These are phyloP conservation scores for Chironomus striatipennis DNA, from an alignment of 1,140 invertebrate genomes.

Conservation along the genomic window DNA sequence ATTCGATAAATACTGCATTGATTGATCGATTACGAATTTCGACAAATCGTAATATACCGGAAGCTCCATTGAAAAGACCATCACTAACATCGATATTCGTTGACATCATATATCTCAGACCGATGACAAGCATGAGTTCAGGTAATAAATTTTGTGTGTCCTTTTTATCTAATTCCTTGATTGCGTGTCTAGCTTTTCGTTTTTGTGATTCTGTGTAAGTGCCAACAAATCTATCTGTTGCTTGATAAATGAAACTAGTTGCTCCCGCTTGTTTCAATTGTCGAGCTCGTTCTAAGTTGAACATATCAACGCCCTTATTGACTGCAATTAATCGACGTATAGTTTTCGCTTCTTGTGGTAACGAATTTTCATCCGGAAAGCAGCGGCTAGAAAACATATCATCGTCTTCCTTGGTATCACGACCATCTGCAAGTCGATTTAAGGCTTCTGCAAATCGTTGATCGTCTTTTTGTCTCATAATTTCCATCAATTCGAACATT, in stretches of 20 bases:
- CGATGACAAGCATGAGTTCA: neutral
- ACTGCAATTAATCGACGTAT: neutral
- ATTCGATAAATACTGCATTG: neutral
- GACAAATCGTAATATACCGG: neutral
- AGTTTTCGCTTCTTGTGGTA: neutral
- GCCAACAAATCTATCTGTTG: neutral
- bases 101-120: slow-evolving; percentile 6
- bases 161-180: neutral
- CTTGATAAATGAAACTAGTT: neutral
- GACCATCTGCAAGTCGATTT: slow-evolving; percentile 29
- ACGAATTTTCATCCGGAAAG: neutral
- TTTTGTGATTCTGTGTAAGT: neutral
- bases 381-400: neutral
- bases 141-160: neutral
- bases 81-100: slow-evolving; percentile 17
- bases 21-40: neutral
- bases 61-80: slow-evolving; percentile 20
- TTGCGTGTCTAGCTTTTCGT: neutral
- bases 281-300: neutral
- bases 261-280: neutral
- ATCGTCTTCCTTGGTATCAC: slow-evolving; percentile 17
- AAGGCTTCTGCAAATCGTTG: slow-evolving; percentile 28
- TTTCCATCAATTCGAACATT: slow-evolving; percentile 28
- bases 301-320: neutral
- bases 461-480: slow-evolving; percentile 31